These are phyloP conservation scores for Deilephila porcellus DNA, from an alignment of 2,888 invertebrate genomes.

Conservation along the genomic window DNA sequence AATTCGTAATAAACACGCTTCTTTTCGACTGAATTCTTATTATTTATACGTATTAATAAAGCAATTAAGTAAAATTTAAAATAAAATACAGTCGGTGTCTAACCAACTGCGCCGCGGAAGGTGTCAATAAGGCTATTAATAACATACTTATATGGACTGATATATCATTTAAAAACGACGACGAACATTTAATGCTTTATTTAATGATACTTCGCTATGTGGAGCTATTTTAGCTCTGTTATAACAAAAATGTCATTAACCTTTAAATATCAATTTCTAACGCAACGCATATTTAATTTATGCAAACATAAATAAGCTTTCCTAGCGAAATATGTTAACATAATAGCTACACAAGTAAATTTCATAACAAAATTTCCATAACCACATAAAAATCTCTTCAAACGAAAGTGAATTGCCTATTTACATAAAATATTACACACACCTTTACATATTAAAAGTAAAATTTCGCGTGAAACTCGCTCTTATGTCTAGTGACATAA, in stretches of 20 bases:
- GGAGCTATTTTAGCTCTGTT: background rate
- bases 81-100: too few species aligned
- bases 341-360: background rate
- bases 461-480: background rate
- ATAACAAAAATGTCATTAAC: background rate
- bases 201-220: too few species aligned
- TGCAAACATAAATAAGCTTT: conserved; percentile 3
- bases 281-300: background rate
- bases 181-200: background rate
- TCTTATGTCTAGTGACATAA: background rate
- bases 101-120: too few species aligned
- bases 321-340: conserved; percentile 10
- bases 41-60: too few species aligned
- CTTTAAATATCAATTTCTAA: conserved; percentile 1
- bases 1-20: too few species aligned
- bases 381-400: conserved; percentile 26
- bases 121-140: too few species aligned
- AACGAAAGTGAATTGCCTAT: conserved; percentile 24
- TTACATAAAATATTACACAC: conserved; percentile 27
- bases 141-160: too few species aligned
- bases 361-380: conserved; percentile 24
- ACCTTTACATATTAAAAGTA: background rate
- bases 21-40: too few species aligned
- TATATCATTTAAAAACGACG: background rate
- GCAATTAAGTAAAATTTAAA: too few species aligned